Conservation (phyloP, 2,797 vertebrate genomes). For the Oryzias dopingdopingensis region DNA sequence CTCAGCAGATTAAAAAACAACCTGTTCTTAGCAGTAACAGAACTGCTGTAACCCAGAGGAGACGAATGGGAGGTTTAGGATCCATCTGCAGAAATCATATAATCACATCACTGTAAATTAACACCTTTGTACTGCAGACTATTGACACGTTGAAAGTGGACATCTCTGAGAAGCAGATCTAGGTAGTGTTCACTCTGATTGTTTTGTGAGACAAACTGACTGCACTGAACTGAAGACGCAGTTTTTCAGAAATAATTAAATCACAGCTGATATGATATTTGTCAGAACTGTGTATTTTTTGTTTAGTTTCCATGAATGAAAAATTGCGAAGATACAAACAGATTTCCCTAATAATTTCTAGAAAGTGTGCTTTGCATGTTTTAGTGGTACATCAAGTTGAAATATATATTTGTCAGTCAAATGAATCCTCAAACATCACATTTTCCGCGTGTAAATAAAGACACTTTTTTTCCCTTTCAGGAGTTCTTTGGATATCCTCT, state of each 20-base stretch:
- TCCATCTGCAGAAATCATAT: slow-evolving; percentile 1
- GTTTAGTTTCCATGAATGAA: too few relatives aligned
- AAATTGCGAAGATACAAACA: too few relatives aligned
- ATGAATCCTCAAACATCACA: slow-evolving; percentile 27
- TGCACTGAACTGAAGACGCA: slow-evolving; percentile 3
- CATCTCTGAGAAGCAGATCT: neutral
- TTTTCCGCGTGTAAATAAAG: slow-evolving; percentile 34
- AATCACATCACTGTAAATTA: neutral
- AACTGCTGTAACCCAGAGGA: too few relatives aligned
- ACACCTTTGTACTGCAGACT: neutral
- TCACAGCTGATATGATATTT: too few relatives aligned
- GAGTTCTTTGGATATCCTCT: slow-evolving; percentile 20
- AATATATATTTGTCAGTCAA: neutral
- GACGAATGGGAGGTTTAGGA: neutral
- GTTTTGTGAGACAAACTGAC: neutral
- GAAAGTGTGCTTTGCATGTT: too few relatives aligned
- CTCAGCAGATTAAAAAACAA: too few relatives aligned
- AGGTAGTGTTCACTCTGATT: neutral
- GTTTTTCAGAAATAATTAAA: too few relatives aligned
- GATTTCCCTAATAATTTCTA: too few relatives aligned
- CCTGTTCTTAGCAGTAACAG: slow-evolving; percentile 37
- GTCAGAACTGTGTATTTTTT: too few relatives aligned
- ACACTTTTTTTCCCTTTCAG: slow-evolving; percentile 6
- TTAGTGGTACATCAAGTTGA: too few relatives aligned
- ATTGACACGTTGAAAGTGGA: neutral